These are phyloP conservation scores for Platycheirus albimanus DNA, from an alignment of 2,888 invertebrate species.

Conservation along the genomic window DNA sequence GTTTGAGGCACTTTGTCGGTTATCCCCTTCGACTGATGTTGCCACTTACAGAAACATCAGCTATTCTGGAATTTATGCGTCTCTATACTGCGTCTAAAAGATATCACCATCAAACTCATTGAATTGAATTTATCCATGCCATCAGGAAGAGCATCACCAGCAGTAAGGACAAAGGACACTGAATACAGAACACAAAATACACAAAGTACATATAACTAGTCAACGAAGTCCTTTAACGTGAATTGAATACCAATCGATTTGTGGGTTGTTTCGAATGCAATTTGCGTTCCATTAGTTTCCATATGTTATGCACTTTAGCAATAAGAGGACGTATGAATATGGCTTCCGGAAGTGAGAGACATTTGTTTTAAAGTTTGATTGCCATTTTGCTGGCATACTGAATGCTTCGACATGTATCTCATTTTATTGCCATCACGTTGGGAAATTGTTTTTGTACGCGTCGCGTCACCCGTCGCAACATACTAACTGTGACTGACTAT, in stretches of 20 bases:
- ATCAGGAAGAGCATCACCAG: no score
- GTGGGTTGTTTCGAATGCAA: conserved; percentile 54
- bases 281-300: conserved; percentile 53
- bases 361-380: conserved; percentile 34
- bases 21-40: conserved; percentile 25
- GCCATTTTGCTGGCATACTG: conserved; percentile 13
- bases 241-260: conserved; percentile 52
- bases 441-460: conserved; percentile 7
- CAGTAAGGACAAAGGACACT: neutral
- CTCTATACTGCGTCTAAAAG: conserved; percentile 3
- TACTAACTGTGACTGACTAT: no score
- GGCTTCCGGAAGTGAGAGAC: neutral
- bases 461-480: no score
- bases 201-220: conserved; percentile 17
- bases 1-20: conserved; percentile 12
- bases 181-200: neutral
- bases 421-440: conserved; percentile 8
- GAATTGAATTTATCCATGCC: conserved; percentile 8
- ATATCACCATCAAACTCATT: neutral
- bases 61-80: conserved; percentile 30
- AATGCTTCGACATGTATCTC: conserved; percentile 18
- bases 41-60: conserved; percentile 10
- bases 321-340: neutral
- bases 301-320: conserved; percentile 40
- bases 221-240: conserved; percentile 40